Evolutionary conservation across 1,140 invertebrate genomes (phyloP).

Genomic region (Neuroterus valhalla): DNA sequence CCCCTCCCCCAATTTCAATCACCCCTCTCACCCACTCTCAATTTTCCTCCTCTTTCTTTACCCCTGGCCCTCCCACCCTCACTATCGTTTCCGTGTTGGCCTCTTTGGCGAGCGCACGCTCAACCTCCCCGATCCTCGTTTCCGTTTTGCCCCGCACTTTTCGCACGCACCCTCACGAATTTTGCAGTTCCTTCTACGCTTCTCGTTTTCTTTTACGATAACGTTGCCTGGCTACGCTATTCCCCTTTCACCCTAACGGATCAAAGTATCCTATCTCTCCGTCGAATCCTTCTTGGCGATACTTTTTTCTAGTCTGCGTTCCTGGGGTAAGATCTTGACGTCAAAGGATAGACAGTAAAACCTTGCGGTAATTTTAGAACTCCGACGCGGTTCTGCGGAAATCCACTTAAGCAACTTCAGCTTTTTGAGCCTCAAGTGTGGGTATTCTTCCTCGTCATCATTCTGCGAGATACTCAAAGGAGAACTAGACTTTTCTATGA

Average conservation of each 20-base stretch:
- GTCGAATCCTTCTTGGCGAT: too few relatives aligned
- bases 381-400: neutral
- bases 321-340: neutral
- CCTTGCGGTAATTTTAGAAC: neutral
- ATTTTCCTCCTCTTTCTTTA: slow-evolving; percentile 40
- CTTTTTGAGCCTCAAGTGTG: too few relatives aligned
- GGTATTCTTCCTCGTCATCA: too few relatives aligned
- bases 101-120: slow-evolving; percentile 50
- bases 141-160: slow-evolving; percentile 35
- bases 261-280: too few relatives aligned
- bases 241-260: slow-evolving; percentile 33
- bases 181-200: slow-evolving; percentile 13
- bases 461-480: too few relatives aligned
- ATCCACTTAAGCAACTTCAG: too few relatives aligned
- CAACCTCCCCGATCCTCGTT: slow-evolving; percentile 39
- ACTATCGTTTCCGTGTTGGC: slow-evolving; percentile 68
- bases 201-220: slow-evolving; percentile 17
- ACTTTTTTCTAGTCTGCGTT: neutral
- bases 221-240: slow-evolving; percentile 43
- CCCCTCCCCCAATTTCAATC: slow-evolving; percentile 72
- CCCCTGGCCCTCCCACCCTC: slow-evolving; percentile 60
- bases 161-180: neutral
- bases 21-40: slow-evolving; percentile 39
- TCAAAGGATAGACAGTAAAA: neutral
- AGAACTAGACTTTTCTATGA: too few relatives aligned